phyloP scores from a whole-genome alignment of 2,888 invertebrate genomes.

The Caenorhabditis macrosperma region DNA sequence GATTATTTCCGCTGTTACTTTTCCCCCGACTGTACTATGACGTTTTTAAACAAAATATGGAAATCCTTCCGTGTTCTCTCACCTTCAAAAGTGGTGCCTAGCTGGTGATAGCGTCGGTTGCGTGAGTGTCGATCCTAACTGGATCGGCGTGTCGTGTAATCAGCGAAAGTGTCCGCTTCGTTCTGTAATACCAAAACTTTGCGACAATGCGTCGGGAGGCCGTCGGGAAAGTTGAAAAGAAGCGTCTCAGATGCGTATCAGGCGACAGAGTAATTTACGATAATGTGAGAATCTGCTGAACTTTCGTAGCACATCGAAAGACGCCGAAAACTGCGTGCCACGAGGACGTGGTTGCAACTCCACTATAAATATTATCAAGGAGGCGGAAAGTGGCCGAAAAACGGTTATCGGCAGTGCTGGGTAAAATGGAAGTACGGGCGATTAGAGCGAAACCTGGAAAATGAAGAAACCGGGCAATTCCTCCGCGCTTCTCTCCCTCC shows the following conservation, averaged over 20 bases:
- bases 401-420: slow-evolving; percentile 15
- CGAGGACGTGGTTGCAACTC: slow-evolving; percentile 1
- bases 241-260: slow-evolving; percentile 42
- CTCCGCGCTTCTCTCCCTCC: too few relatives aligned
- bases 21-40: background rate
- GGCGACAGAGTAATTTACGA: slow-evolving; percentile 53
- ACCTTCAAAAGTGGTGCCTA: background rate
- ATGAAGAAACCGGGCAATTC: background rate
- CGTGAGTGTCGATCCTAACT: too few relatives aligned
- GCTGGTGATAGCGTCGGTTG: too few relatives aligned
- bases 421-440: slow-evolving; percentile 5
- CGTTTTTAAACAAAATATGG: background rate
- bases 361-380: slow-evolving; percentile 46
- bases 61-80: background rate
- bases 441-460: slow-evolving; percentile 42
- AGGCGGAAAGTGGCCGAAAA: slow-evolving; percentile 28
- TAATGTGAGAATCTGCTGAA: slow-evolving; percentile 37
- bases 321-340: background rate
- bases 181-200: slow-evolving; percentile 30
- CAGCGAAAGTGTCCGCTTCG: slow-evolving; percentile 13
- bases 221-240: slow-evolving; percentile 43
- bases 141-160: too few relatives aligned
- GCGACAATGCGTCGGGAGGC: slow-evolving; percentile 4
- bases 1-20: too few relatives aligned
- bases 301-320: background rate